These are phyloP conservation scores for Ricordea florida DNA, from an alignment of 92 coral and sea anemone species.

Conservation along the genomic window DNA sequence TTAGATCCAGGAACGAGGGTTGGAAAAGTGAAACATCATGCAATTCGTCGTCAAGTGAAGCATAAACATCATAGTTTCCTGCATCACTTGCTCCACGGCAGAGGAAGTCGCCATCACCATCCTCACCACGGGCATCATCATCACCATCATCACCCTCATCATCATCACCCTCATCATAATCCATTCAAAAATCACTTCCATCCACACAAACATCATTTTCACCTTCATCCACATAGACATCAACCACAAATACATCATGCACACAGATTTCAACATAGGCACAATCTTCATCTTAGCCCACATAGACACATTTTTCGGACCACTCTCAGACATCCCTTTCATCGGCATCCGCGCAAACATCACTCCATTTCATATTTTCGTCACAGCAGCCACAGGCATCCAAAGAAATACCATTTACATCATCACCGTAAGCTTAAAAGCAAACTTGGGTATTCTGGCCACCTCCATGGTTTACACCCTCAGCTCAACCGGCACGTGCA, in stretches of 20 bases:
- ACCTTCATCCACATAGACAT: background rate
- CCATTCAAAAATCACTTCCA: background rate
- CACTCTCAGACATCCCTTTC: background rate
- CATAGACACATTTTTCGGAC: background rate
- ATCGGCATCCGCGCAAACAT: slow-evolving; percentile 3
- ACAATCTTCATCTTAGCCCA: background rate
- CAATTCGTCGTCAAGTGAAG: background rate
- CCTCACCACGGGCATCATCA: slow-evolving; percentile 3
- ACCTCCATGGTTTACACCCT: background rate
- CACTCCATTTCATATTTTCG: too few species aligned
- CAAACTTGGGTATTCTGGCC: background rate
- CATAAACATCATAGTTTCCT: background rate
- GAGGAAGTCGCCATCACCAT: background rate
- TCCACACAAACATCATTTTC: background rate
- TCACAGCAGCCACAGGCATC: too few species aligned
- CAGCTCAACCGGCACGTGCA: slow-evolving; percentile 13
- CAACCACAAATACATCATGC: background rate
- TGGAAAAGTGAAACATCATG: too few species aligned
- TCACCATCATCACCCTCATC: too few species aligned
- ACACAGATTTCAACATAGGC: background rate
- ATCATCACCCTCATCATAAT: background rate
- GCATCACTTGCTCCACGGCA: background rate
- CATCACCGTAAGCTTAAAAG: slow-evolving; percentile 3
- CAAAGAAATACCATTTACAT: background rate
- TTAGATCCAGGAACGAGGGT: too few species aligned